These are phyloP conservation scores for Trissolcus basalis DNA, from an alignment of 1,140 invertebrate genomes.

Conservation along the genomic window DNA sequence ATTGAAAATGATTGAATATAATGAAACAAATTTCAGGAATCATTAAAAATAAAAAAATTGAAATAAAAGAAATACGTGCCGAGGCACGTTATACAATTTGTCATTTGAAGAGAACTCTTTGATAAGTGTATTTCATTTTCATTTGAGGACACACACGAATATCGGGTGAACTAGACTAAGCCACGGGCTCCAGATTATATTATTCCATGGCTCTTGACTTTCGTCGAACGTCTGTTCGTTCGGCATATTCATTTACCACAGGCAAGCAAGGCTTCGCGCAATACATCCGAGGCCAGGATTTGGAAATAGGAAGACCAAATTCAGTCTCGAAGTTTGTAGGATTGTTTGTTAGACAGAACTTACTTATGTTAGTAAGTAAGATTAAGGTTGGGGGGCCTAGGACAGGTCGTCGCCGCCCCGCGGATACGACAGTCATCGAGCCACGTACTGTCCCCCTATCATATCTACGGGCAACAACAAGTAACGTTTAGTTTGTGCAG, in stretches of 20 bases:
- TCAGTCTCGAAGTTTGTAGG: constrained; percentile 70
- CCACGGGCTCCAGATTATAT: constrained; percentile 69
- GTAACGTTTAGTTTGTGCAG: constrained; percentile 76
- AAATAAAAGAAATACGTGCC: constrained; percentile 35
- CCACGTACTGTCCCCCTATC: constrained; percentile 77
- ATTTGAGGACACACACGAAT: constrained; percentile 47
- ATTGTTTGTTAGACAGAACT: constrained; percentile 77
- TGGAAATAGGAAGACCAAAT: constrained; percentile 66
- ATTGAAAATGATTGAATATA: no score
- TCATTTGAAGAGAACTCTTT: constrained; percentile 13
- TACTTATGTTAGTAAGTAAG: constrained; percentile 78
- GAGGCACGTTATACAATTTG: constrained; percentile 13
- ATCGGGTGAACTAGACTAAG: constrained; percentile 60
- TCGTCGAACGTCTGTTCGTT: constrained; percentile 45
- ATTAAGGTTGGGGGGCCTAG: constrained; percentile 77
- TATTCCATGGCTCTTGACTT: constrained; percentile 67
- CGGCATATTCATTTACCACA: constrained; percentile 48
- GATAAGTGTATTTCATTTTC: constrained; percentile 15
- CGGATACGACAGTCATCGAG: constrained; percentile 78
- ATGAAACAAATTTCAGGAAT: neutral
- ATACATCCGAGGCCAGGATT: constrained; percentile 73
- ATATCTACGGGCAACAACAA: constrained; percentile 78
- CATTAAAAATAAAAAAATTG: constrained; percentile 15
- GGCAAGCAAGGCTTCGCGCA: constrained; percentile 74
- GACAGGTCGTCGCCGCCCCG: constrained; percentile 77